Base-by-base conservation (phyloP, 1,140 invertebrate species). In the Protaetia brevitarsis region DNA sequence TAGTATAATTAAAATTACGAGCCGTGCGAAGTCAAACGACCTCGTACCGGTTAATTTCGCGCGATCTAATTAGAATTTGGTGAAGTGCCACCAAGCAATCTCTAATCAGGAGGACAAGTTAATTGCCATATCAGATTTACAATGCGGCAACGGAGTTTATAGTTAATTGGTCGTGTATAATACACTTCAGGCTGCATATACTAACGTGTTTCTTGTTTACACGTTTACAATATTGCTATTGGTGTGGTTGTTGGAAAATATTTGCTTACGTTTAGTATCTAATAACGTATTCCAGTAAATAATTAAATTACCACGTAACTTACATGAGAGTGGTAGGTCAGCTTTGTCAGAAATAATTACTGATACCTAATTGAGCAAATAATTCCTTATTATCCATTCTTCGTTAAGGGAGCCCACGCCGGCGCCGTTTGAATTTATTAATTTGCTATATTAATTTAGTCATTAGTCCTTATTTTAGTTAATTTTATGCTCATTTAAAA, bases 121-220 rank as follows among this genome's bases (percentile, higher is more conserved):
- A 21, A 51, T 51, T 51, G 41, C 41, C 19, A 51, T 51, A 51
- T 51, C 41, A 51, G 37, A 51, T 51, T 51, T 51, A 51, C 41
- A 23, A 51, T 51, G 16, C n/a, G 10, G 41, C 26, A 21, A 10
- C 13, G 19, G 26, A 16, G 11, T 51, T 10, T 51, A 51, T 23
- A 23, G 41, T 51, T 51, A 51, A 51, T 51, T 51, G 19, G 6
- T 23, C 11, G 41, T 19, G 41, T 23, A 51, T 23, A 51, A 51
- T 51, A 10, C 16, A 23, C 13, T 51, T 51, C 41, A 51, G 41
- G 16, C 6, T 51, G 16, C 19, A 51, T 23, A 23, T 51, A 23
- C 41, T 23, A 51, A 21, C 16, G 26, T 51, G 41, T 4, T 23
- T 51, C 19, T 8, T 51, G 1, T 23, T 7, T 6, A 23, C 26